Base-by-base conservation (phyloP, 2,113 vertebrate genomes). In the Urocolius indicus region DNA sequence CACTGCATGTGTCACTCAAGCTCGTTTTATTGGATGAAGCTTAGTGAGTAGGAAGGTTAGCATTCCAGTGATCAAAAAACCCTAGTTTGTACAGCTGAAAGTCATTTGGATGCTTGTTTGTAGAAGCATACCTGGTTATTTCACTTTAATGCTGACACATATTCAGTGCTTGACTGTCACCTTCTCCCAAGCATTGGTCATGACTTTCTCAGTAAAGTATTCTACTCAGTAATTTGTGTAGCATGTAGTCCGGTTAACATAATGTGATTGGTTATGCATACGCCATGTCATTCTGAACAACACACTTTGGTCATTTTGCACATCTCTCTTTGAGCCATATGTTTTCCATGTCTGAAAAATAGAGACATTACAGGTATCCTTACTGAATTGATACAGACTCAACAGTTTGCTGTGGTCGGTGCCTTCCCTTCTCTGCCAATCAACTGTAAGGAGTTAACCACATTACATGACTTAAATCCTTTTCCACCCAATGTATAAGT, bases 191-290 rank as follows among this genome's bases (percentile, higher is more conserved):
- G 27, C 36, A 52, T 20, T 48, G 6, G 2, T 13, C 9, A n/a
- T 48, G 5, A 30, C 58, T 46, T 77, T 89, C 27, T 65, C 54
- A 58, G 34, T 71, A 30, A 30, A 18, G 3, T 20, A 22, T 48
- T 82, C 84, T 34, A 66, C 29, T 23, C 22, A n/a, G 36, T 24
- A 30, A 57, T 62, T 36, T 89, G 9, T 61, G 87, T 41, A 67
- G 13, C 16, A 9, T 18, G 20, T 16, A 38, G 38, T 59, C 29
- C 57, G 46, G 0, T 8, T 46, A 49, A 18, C 13, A 18, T 13
- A 24, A 13, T 0, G 1, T 27, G 20, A 13, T 3, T 69, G 21
- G 21, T 46, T n/a, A 51, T 29, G 16, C 6, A n/a, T 0, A 0
- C 45, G 15, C 30, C 38, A 6, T 1, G 2, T 11, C 2, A 1